A percentile compares a stretch with the other conserved stretches of the same genome.
Evolutionary conservation across 2,797 vertebrate species (phyloP).

Genomic region (Centropyge bicolor): DNA sequence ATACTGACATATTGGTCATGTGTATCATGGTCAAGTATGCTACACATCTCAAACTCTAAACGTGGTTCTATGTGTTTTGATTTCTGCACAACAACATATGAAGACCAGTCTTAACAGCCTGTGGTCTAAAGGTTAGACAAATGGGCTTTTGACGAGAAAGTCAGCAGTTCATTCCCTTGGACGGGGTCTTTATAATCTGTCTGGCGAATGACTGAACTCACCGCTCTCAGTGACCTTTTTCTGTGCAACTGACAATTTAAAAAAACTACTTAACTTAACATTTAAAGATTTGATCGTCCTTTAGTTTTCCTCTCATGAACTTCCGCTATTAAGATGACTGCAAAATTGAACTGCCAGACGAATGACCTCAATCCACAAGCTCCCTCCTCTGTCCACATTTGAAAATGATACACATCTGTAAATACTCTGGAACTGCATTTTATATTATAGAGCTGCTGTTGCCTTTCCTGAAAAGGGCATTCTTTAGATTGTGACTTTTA

Average conservation of each 20-base stretch:
- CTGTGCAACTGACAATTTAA: neutral
- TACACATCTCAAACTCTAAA: neutral
- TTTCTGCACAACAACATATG: neutral
- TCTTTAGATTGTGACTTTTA: neutral
- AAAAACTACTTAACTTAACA: neutral
- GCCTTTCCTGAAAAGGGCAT: neutral
- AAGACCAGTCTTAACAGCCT: neutral
- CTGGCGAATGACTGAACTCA: neutral
- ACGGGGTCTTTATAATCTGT: neutral
- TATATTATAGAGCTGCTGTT: neutral
- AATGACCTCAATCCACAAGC: neutral
- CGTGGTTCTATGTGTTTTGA: neutral
- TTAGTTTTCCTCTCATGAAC: neutral
- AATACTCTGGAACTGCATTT: slow-evolving; percentile 5
- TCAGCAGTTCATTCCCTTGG: neutral
- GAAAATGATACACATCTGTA: neutral
- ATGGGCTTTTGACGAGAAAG: neutral
- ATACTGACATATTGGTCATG: neutral
- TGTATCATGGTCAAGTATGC: neutral
- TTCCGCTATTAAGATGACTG: neutral
- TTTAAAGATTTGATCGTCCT: neutral
- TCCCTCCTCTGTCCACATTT: neutral
- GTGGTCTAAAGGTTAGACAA: neutral
- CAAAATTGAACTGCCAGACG: neutral
- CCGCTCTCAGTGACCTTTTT: slow-evolving; percentile 4